A percentile compares a stretch with the other conserved stretches of the same genome.
phyloP scores from a whole-genome alignment of 1,140 invertebrate genomes.

The Scylla paramamosain region DNA sequence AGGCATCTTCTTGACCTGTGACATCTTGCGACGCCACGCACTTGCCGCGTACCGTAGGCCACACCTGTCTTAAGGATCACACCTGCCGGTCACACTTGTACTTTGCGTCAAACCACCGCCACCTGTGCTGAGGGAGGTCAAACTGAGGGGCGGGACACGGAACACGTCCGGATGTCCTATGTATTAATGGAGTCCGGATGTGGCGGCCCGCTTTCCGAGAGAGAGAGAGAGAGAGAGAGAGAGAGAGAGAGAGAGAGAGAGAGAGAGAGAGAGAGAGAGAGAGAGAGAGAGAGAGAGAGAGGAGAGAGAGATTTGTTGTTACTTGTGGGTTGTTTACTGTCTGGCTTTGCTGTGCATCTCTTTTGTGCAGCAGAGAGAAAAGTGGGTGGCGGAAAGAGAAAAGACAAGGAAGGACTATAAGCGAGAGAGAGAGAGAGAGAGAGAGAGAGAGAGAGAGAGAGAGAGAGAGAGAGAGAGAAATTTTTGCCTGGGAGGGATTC shows the following conservation, averaged over 20 bases:
- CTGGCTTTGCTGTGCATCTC: too few species aligned
- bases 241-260: slow-evolving; percentile 46
- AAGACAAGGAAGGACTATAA: background rate
- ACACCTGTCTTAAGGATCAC: background rate
- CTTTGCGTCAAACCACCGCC: background rate
- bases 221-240: slow-evolving; percentile 46
- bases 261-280: slow-evolving; percentile 38
- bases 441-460: too few species aligned
- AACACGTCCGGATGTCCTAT: background rate
- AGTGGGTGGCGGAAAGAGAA: too few species aligned
- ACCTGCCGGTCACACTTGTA: background rate
- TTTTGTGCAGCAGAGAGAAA: too few species aligned
- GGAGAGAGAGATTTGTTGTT: background rate
- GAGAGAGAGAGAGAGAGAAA: too few species aligned
- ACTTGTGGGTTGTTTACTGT: too few species aligned
- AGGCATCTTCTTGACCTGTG: background rate
- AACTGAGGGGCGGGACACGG: background rate
- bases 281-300: background rate
- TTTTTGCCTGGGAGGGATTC: too few species aligned
- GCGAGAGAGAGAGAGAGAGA: background rate
- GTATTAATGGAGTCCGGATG: background rate
- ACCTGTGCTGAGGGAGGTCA: slow-evolving; percentile 18
- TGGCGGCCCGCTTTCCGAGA: background rate
- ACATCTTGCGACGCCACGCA: background rate
- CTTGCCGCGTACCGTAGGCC: background rate